Evolutionary conservation across 1,140 invertebrate genomes (phyloP).

Genomic region (Saccostrea cuccullata): DNA sequence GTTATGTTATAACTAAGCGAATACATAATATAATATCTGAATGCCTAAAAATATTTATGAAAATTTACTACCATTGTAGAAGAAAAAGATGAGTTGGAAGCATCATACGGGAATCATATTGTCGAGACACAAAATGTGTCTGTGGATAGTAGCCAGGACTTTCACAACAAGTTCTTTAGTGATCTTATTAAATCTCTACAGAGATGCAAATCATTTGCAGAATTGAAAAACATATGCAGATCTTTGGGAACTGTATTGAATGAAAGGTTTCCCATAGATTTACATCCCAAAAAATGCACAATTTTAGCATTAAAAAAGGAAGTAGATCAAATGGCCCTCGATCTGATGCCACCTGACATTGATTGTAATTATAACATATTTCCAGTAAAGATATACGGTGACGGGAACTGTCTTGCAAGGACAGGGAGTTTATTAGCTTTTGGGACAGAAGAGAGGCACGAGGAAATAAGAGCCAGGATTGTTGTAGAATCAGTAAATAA

Average conservation of each 20-base stretch:
- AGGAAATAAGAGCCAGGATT: constrained; percentile 51
- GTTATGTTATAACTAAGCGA: too few species aligned
- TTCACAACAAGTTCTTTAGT: not conserved
- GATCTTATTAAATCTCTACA: not conserved
- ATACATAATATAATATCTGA: too few species aligned
- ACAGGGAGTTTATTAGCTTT: constrained; percentile 46
- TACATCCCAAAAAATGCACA: not conserved
- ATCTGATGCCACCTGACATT: constrained; percentile 1
- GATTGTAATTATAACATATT: not conserved
- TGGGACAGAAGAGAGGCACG: constrained; percentile 35
- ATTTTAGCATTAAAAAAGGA: constrained; percentile 15
- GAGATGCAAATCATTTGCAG: not conserved
- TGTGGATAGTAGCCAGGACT: not conserved
- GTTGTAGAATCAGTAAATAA: constrained; percentile 42
- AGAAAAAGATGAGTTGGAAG: too few species aligned
- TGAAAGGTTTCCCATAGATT: not conserved
- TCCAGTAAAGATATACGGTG: constrained; percentile 44
- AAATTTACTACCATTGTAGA: too few species aligned
- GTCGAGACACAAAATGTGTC: too few species aligned
- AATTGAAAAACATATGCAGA: not conserved
- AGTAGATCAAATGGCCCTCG: constrained; percentile 18
- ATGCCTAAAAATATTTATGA: too few species aligned
- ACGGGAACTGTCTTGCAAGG: constrained; percentile 54
- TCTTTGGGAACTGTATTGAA: not conserved
- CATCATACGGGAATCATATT: too few species aligned